Base-by-base conservation (phyloP, 1,140 invertebrate genomes). In the Drosophila santomea region DNA sequence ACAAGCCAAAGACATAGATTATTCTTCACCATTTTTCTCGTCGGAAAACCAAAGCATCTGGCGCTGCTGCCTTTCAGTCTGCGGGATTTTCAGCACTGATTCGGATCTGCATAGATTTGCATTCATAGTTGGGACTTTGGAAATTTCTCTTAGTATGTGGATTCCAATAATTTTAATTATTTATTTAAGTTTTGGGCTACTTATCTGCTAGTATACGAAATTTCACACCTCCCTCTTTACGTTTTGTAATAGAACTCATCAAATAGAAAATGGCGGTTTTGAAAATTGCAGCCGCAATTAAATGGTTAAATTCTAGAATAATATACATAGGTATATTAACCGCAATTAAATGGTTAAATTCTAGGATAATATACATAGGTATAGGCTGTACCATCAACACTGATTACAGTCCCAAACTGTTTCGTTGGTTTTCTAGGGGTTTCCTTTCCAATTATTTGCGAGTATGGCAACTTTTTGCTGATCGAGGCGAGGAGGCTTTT, bases 61-160 rank as follows among this genome's bases (percentile, higher is more conserved):
- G 6, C 6, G 6, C 45, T 58, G 82, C 41, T 83, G 82, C 83
- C 82, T 79, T 25, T 55, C 62, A 56, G 82, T 86, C 83, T 88
- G 63, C 62, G 55, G 23, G 58, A 76, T 72, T 36, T 15, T 67
- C 35, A 2, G 4, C 51, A 64, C 64, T 51, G 45, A 45, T 64
- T 43, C 6, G 15, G 39, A 56, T 61, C 60, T 61, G 55, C 73
- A 78, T 74, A 78, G 52, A 71, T 71, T 43, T 10, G 5, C 56
- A 67, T 75, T 54, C 7, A 12, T 10, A 11, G n/a, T 4, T 32
- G 44, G 15, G 7, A 15, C 15, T 32, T 23, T 35, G 60, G 61
- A 67, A 17, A 1, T 2, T 43, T 17, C 8, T 43, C 17, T 43
- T 2, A 6, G 14, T n/a, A 41, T 20, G 20, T 20, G 20, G 20